phyloP scores from a whole-genome alignment of 2,113 vertebrate species.

The Ginglymostoma cirratum region DNA sequence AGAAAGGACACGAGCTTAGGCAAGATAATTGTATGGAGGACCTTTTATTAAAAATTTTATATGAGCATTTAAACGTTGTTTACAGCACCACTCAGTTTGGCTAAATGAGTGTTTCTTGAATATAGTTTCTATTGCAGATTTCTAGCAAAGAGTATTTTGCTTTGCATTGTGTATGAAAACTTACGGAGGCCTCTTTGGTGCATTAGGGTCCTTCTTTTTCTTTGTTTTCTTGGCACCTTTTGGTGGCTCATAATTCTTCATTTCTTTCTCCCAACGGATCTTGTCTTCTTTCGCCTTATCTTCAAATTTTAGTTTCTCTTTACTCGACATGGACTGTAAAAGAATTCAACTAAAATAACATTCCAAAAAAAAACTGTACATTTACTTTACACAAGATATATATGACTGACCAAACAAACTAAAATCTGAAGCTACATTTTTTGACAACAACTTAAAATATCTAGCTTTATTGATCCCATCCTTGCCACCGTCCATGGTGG shows the following conservation, averaged over 20 bases:
- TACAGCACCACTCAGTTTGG: neutral
- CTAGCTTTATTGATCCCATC: neutral
- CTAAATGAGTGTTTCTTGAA: neutral
- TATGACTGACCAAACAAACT: neutral
- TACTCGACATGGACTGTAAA: slow-evolving; percentile 82
- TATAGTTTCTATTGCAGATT: neutral
- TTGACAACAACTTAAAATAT: neutral
- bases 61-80: neutral
- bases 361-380: neutral
- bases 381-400: neutral
- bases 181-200: slow-evolving; percentile 95
- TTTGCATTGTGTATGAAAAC: slow-evolving; percentile 45
- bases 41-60: neutral
- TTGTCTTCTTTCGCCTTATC: slow-evolving; percentile 93
- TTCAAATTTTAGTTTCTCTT: slow-evolving; percentile 94
- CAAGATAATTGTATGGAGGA: neutral
- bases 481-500: neutral
- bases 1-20: neutral
- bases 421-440: neutral
- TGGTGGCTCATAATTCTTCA: slow-evolving; percentile 87
- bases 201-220: slow-evolving; percentile 87
- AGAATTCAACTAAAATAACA: slow-evolving; percentile 37
- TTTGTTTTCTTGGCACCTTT: slow-evolving; percentile 87
- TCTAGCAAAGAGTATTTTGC: neutral
- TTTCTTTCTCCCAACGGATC: slow-evolving; percentile 88